Evolutionary conservation across 2,888 invertebrate species (phyloP).

Genomic region (Aspidiotus destructor): DNA sequence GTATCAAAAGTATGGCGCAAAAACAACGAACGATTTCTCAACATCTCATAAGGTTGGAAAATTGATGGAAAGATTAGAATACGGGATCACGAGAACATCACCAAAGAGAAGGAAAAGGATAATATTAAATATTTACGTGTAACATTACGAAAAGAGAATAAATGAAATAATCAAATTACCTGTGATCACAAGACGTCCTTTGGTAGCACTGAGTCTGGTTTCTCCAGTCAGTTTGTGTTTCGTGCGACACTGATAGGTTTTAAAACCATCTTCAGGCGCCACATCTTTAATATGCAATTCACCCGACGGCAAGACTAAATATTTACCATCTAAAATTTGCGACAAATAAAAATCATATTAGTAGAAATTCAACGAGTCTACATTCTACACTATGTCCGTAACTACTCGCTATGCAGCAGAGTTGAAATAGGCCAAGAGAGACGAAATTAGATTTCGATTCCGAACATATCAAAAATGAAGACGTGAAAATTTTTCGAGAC

Average conservation of each 20-base stretch:
- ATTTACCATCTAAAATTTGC: slow-evolving; percentile 69
- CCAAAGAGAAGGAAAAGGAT: slow-evolving; percentile 1
- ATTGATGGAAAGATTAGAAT: not conserved
- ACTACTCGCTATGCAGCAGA: too few species aligned
- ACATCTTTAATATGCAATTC: slow-evolving; percentile 93
- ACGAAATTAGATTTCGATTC: too few species aligned
- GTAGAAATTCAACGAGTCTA: not conserved
- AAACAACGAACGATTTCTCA: too few species aligned
- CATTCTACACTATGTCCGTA: too few species aligned
- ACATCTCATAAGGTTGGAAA: too few species aligned
- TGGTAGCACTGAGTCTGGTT: slow-evolving; percentile 83
- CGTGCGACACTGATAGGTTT: slow-evolving; percentile 87
- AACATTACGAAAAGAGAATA: not conserved
- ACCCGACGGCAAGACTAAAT: slow-evolving; percentile 85
- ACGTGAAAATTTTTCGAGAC: too few species aligned
- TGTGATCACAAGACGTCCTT: slow-evolving; percentile 87
- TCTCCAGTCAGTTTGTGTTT: slow-evolving; percentile 87
- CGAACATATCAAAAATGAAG: too few species aligned
- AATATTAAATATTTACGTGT: slow-evolving; percentile 7
- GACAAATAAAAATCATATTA: slow-evolving; percentile 2
- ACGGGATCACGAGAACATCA: not conserved
- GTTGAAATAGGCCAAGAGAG: too few species aligned
- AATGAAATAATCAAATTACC: slow-evolving; percentile 51
- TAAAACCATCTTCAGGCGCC: slow-evolving; percentile 86
- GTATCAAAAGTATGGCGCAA: too few species aligned